Evolutionary conservation across 2,113 vertebrate species (phyloP).

Genomic region (Corynorhinus townsendii): DNA sequence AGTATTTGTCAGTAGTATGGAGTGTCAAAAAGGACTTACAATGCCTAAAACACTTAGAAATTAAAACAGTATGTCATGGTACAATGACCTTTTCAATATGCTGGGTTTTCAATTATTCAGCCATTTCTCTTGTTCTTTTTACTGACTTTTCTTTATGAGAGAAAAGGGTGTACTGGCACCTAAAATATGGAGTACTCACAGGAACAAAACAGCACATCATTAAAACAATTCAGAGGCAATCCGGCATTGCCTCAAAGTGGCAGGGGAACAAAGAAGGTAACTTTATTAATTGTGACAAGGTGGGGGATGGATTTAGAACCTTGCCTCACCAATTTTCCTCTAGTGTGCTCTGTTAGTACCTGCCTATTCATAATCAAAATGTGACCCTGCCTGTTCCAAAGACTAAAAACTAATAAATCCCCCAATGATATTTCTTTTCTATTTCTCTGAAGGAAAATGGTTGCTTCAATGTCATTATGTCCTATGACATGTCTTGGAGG

Average conservation of each 20-base stretch:
- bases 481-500: background rate
- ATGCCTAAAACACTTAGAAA: constrained; percentile 38
- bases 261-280: constrained; percentile 11
- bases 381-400: background rate
- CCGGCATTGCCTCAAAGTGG: background rate
- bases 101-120: constrained; percentile 33
- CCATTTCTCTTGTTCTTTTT: constrained; percentile 35
- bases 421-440: background rate
- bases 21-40: background rate
- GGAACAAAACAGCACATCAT: constrained; percentile 33
- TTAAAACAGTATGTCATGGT: constrained; percentile 12
- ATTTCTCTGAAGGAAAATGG: background rate
- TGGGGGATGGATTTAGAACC: background rate
- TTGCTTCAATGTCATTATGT: background rate
- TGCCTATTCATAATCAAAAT: background rate
- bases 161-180: constrained; percentile 53
- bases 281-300: background rate
- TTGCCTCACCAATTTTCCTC: background rate
- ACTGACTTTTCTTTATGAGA: constrained; percentile 43
- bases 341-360: background rate
- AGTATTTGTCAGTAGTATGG: background rate
- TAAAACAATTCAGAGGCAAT: constrained; percentile 12
- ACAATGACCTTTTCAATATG: constrained; percentile 50
- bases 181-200: constrained; percentile 40
- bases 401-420: background rate